Percentiles rank a stretch among this genome's conserved stretches.
Conservation (phyloP, 2,888 invertebrate genomes). For the Epicampocera succincta region DNA sequence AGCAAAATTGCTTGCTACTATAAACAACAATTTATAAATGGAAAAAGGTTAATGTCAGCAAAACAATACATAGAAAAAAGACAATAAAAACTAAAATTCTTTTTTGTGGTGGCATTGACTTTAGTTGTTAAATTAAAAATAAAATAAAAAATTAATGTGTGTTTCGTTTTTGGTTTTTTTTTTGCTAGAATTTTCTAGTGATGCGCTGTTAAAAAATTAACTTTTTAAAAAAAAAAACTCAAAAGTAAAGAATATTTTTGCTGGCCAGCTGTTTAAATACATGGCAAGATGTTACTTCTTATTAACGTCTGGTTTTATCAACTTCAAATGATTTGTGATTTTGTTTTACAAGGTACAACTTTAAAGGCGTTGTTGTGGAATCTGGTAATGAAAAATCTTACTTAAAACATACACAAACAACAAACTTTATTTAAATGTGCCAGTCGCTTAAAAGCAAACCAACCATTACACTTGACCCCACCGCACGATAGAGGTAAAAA, state of each 20-base stretch:
- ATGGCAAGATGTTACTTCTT: neutral
- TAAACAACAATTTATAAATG: constrained; percentile 44
- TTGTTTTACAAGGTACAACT: neutral
- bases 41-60: constrained; percentile 69
- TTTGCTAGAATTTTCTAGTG: constrained; percentile 4
- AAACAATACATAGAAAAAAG: constrained; percentile 27
- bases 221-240: neutral
- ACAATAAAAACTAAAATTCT: constrained; percentile 33
- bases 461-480: constrained; percentile 58
- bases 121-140: constrained; percentile 21
- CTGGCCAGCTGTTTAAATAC: constrained; percentile 27
- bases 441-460: constrained; percentile 15
- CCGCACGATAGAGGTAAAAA: neutral
- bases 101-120: constrained; percentile 61
- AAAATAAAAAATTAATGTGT: constrained; percentile 3
- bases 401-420: constrained; percentile 3
- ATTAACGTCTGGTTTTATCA: neutral
- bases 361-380: neutral
- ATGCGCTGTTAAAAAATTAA: neutral
- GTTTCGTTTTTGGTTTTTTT: neutral
- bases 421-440: neutral
- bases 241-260: constrained; percentile 8
- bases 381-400: neutral
- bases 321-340: constrained; percentile 4
- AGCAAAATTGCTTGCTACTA: neutral